Evolutionary conservation across 1,140 invertebrate genomes (phyloP).

Genomic region (Cherax quadricarinatus): DNA sequence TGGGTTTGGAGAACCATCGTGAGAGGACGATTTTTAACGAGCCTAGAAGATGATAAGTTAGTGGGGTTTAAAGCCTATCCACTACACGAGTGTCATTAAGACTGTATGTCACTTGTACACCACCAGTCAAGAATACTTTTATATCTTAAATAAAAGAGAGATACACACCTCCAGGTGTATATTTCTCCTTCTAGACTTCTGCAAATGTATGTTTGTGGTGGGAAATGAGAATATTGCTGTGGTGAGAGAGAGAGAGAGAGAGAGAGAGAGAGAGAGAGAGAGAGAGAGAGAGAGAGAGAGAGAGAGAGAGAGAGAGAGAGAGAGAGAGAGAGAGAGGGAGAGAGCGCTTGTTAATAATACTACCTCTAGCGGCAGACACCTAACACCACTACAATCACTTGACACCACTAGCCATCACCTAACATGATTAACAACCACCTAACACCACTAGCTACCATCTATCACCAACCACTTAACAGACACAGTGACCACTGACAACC

Average conservation of each 20-base stretch:
- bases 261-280: not conserved
- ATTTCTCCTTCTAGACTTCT: not conserved
- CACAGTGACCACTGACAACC: not conserved
- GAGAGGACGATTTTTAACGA: too few relatives aligned
- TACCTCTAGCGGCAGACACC: too few relatives aligned
- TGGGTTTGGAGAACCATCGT: too few relatives aligned
- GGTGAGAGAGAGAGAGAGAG: not conserved
- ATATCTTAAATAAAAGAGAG: too few relatives aligned
- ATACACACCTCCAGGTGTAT: too few relatives aligned
- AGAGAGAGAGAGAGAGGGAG: not conserved
- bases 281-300: conserved; percentile 12
- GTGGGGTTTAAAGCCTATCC: too few relatives aligned
- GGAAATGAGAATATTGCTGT: not conserved
- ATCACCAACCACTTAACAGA: not conserved
- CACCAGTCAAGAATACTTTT: too few relatives aligned
- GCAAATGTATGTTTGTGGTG: not conserved
- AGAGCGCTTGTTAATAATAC: too few relatives aligned
- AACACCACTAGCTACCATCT: not conserved
- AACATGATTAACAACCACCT: not conserved
- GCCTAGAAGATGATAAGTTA: too few relatives aligned
- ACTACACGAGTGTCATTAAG: too few relatives aligned
- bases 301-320: not conserved
- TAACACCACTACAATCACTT: too few relatives aligned
- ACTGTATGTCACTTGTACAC: too few relatives aligned
- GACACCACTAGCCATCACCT: not conserved